Base-by-base conservation (phyloP, 2,113 vertebrate species). In the Atractosteus spatula region DNA sequence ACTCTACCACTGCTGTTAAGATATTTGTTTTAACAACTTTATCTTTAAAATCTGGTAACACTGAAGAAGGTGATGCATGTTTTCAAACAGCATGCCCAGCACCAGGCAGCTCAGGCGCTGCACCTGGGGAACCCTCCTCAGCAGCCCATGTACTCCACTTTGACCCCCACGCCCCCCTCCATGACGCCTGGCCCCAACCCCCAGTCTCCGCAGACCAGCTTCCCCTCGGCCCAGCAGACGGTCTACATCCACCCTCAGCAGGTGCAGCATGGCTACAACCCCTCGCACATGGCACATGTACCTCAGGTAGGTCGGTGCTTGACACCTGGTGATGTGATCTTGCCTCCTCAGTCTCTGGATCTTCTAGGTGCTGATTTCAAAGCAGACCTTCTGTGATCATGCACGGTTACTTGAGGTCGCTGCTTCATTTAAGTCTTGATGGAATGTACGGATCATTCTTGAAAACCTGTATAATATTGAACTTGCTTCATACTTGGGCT, bases 221-320 rank as follows among this genome's bases (percentile, higher is more conserved):
- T 96, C 90, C 95, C 95, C 75, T 83, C 95, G 56, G 94, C 96
- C 81, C 96, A 97, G 79, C 97, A 97, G 92, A 93, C 97, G 0
- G 94, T 99, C 79, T 96, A 98, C 73, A 95, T 99, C 84, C 96
- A 99, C 83, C 94, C 97, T 51, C 96, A 96, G 87, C 97, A 98
- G 76, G 93, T 99, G 82, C 96, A 96, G 93, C 95, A 97, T 73
- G 94, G 96, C 72, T 99, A 98, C 86, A 98, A 94, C 81, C 94
- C 91, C 77, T 94, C 94, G 82, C 97, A 98, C 88, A 96, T 99
- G 96, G 96, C 96, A 69, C 96, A 98, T 72, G 86, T 98, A 88
- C 96, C 95, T 88, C 97, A 99, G 96, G 97, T 98, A 89, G 89
- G 75, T 77, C 3, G 13, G 11, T 11, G 11, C n/a, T 14, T 29